Conservation (phyloP, 2,113 vertebrate genomes). For the Pandion haliaetus region DNA sequence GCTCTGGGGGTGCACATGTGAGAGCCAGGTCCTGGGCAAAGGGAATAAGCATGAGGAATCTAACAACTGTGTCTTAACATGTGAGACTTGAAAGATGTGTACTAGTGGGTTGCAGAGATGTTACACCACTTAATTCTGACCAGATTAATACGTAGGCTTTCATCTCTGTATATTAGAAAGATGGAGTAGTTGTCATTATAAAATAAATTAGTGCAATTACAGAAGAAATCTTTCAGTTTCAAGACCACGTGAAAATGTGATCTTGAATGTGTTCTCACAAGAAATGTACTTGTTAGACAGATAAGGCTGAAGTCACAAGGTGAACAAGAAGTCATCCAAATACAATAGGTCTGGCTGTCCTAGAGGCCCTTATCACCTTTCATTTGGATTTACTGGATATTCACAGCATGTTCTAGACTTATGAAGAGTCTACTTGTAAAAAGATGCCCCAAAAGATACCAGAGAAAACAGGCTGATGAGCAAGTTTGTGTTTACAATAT, state of each 20-base stretch:
- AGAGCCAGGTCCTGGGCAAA: background rate
- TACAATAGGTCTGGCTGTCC: background rate
- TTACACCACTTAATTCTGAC: background rate
- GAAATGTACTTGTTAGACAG: background rate
- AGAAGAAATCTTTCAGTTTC: background rate
- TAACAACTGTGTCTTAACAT: background rate
- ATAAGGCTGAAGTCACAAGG: background rate
- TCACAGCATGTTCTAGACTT: background rate
- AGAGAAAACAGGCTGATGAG: background rate
- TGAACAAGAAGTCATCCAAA: background rate
- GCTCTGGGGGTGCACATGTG: accelerated
- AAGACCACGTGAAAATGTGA: background rate
- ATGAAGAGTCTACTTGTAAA: background rate
- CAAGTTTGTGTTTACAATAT: background rate
- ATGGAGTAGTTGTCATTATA: background rate
- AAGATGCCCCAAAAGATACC: background rate
- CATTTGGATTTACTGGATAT: background rate
- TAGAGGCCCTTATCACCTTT: background rate
- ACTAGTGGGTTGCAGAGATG: background rate
- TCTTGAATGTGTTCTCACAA: background rate
- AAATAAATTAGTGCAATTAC: background rate
- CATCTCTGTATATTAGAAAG: background rate
- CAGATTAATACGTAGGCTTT: background rate
- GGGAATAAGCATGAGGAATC: background rate
- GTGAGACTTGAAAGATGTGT: background rate